Percentiles rank a stretch among this genome's conserved stretches.
phyloP scores from a whole-genome alignment of 2,113 vertebrate genomes.

The Syngnathus floridae region DNA sequence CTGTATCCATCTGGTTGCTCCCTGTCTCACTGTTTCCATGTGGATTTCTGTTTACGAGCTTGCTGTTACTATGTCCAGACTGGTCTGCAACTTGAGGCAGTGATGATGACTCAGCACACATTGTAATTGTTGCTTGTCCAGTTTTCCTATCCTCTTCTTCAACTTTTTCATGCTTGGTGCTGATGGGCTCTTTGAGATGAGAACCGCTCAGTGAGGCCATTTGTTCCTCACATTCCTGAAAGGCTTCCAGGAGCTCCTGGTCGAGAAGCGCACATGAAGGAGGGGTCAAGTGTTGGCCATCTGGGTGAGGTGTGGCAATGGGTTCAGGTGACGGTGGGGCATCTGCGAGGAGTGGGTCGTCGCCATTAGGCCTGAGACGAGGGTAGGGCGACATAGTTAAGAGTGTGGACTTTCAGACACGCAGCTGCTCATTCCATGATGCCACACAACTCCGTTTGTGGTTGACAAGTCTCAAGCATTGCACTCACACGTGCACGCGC shows the following conservation, averaged over 20 bases:
- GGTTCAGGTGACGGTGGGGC: constrained; percentile 26
- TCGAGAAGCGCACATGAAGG: constrained; percentile 49
- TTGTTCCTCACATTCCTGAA: constrained; percentile 72
- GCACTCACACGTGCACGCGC: constrained; percentile 30
- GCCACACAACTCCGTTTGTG: constrained; percentile 30
- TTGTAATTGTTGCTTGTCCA: constrained; percentile 35
- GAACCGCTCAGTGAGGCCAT: constrained; percentile 61
- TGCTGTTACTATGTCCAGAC: constrained; percentile 42
- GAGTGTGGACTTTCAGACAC: constrained; percentile 31
- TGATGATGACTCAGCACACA: constrained; percentile 48
- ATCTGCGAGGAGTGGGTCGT: constrained; percentile 49
- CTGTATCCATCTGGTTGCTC: constrained; percentile 38
- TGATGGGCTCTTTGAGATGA: constrained; percentile 13
- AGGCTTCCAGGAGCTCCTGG: constrained; percentile 66
- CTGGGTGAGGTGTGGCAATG: constrained; percentile 23
- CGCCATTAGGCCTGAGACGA: constrained; percentile 52
- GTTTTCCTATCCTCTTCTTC: constrained; percentile 28
- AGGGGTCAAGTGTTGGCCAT: constrained; percentile 20
- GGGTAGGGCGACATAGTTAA: constrained; percentile 59
- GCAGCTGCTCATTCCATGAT: constrained; percentile 58
- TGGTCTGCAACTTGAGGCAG: constrained; percentile 39
- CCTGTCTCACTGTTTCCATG: constrained; percentile 57
- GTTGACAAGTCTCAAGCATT: constrained; percentile 25
- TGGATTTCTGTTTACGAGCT: constrained; percentile 40
- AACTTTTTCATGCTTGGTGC: constrained; percentile 13